Evolutionary conservation across 2,113 vertebrate species (phyloP).

Genomic region (Elachura formosa): DNA sequence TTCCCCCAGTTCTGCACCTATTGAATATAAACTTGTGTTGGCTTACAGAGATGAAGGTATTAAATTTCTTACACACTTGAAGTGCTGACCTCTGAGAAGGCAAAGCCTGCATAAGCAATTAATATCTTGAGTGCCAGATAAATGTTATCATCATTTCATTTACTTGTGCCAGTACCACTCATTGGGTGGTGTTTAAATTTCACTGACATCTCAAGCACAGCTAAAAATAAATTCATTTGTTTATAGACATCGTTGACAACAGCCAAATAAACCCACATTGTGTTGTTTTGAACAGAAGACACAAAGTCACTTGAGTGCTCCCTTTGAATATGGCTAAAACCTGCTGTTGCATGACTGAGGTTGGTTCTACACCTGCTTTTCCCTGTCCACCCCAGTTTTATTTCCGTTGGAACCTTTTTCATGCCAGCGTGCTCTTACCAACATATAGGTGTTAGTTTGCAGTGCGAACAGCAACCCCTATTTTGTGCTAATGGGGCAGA

Average conservation of each 20-base stretch:
- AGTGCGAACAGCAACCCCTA: neutral
- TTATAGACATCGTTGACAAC: neutral
- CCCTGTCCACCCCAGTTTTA: neutral
- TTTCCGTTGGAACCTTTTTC: neutral
- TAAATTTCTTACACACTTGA: neutral
- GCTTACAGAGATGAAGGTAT: neutral
- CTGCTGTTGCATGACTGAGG: neutral
- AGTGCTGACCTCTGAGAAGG: neutral
- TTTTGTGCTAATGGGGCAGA: neutral
- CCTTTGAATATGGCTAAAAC: neutral
- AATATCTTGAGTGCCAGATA: neutral
- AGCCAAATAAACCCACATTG: neutral
- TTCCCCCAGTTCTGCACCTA: neutral
- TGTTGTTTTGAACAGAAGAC: neutral
- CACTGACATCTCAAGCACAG: neutral
- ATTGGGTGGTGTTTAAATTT: neutral
- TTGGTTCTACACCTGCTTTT: neutral
- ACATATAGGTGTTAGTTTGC: neutral
- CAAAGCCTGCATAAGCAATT: neutral
- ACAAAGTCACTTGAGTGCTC: neutral
- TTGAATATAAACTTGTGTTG: neutral
- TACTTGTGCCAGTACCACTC: neutral
- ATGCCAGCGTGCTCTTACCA: neutral
- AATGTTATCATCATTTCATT: neutral
- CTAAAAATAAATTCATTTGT: constrained; percentile 31